Evolutionary conservation across 2,888 invertebrate species (phyloP), one percentile per base, ranked within the genome.

Genomic region (Scaptomyza caliginosa): DNA sequence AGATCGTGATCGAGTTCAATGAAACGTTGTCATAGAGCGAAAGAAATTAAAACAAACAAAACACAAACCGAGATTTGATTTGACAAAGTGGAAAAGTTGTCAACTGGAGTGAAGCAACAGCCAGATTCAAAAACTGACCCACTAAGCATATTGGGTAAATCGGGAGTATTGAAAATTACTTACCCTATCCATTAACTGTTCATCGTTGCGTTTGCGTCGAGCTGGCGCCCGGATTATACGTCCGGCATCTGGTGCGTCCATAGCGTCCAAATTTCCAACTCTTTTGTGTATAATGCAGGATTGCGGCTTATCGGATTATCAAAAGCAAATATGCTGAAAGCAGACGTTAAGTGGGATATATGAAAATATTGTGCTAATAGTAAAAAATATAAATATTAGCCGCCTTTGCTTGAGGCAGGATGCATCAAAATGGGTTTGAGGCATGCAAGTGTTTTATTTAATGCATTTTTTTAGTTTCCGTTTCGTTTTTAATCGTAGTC

Each of bases 161-260:
- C 5, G 1, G 39, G 13, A 26, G n/a, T 16, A 4, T 5, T 16
- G 5, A 21, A 23, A 26, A n/a, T 2, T 8, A 94, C 96, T 95
- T 81, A 96, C 96, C 94, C 95, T 93, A 92, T 96, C 95, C 48
- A 94, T 93, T 63, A 95, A 94, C 58, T 95, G 94, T 77, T 96
- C 96, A 89, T 94, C 94, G 90, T 95, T 95, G 75, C 96, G 96
- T 88, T 96, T 93, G 88, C 96, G 96, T 81, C 96, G 92, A 30
- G 94, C 94, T 23, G 96, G 96, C 82, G 95, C 95, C 73, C 96
- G 93, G 67, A 96, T 93, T 45, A 96, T 94, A 89, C 95, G 94
- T 83, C 74, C 73, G 48, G 66, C 84, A 84, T 89, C 90, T 71
- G 77, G 74, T 48, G 82, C 74, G 74, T 89, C 89, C 89, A 89